Base-by-base conservation (phyloP, 2,888 invertebrate genomes). In the Baronia brevicornis region DNA sequence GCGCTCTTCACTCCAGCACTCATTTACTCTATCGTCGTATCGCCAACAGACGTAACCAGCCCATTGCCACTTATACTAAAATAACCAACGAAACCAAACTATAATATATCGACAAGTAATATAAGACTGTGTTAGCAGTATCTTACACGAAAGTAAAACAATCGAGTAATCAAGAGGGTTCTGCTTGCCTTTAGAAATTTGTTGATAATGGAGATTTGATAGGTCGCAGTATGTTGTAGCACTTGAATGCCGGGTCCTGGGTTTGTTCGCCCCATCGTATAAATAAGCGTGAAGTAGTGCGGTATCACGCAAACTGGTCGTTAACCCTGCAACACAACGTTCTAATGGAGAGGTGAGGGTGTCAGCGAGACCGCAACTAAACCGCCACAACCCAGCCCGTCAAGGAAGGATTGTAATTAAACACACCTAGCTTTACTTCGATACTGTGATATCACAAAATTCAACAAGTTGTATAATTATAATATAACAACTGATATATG, bases 241-340 rank as follows among this genome's bases (percentile, higher is more conserved):
- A 62, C 67, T 71, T 64, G 68, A 73, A 69, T 65, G 67, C 63
- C 56, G 63, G 57, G 49, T 51, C 51, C 51, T 48, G 54, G 60
- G 69, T 72, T 70, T 68, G 66, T 66, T 67, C 60, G 64, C 60
- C 57, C 66, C 72, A 59, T 65, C 63, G 68, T 74, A 75, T 78
- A 80, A 80, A 82, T 75, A 80, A 75, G 69, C 78, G 65, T 71
- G 62, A 71, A 77, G 77, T 66, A 65, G 69, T 62, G 58, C 48
- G 51, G 47, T 48, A 65, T 64, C 82, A 84, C 82, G 82, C 82
- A 61, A 84, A 64, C 60, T 50, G 69, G 69, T 82, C 82, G 63
- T 84, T 80, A 80, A 70, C 72, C 72, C 71, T 71, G 65, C 66
- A 64, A 60, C 63, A 57, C 52, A 56, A 57, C 56, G 59, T 41